Evolutionary conservation across 2,888 invertebrate genomes (phyloP), one percentile per base, ranked within the genome.

Genomic region (Linnaemya vulpina): DNA sequence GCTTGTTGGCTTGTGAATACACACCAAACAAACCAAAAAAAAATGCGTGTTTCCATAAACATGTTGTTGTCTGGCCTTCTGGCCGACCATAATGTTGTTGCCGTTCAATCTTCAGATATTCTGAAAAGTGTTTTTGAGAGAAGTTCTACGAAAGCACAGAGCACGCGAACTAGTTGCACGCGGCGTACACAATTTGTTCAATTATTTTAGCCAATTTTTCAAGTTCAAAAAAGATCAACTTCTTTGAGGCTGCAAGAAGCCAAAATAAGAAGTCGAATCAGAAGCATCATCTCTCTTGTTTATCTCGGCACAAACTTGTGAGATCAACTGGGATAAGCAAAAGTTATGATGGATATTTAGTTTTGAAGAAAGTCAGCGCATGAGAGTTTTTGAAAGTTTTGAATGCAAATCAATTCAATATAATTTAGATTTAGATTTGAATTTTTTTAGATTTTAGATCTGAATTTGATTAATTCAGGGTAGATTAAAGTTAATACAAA

Each of bases 41-140:
- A 60, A 49, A 38, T 38, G 25, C 46, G 13, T 60, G 46, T 71
- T 58, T 53, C 3, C 30, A 43, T 15, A 10, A 51, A 15, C 51
- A 51, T 51, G 20, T 1, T 51, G 20, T 1, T 55, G 40, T 46
- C 22, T 74, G 80, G 11, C 46, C 30, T 35, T 70, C 53, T 58
- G 20, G 13, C 65, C 43, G 68, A 30, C 46, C 30, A 22, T 68
- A 43, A 17, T 25, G 20, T 51, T 75, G 11, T 53, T 53, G 15
- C 11, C 9, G 0, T 62, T 20, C 60, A 5, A 38, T 60, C 30
- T 49, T 60, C 40, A 25, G 25, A 13, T 20, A 51, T 63, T 38
- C 20, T 13, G 5, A 49, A 30, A 17, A 49, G 11, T 30, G 17
- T 65, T 65, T 25, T 46, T 3, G 38, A 38, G 60, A 35, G 20